Percentiles rank a stretch among this genome's conserved stretches.
These are phyloP conservation scores for Ectemnius lituratus DNA, from an alignment of 2,888 invertebrate genomes.

Conservation along the genomic window DNA sequence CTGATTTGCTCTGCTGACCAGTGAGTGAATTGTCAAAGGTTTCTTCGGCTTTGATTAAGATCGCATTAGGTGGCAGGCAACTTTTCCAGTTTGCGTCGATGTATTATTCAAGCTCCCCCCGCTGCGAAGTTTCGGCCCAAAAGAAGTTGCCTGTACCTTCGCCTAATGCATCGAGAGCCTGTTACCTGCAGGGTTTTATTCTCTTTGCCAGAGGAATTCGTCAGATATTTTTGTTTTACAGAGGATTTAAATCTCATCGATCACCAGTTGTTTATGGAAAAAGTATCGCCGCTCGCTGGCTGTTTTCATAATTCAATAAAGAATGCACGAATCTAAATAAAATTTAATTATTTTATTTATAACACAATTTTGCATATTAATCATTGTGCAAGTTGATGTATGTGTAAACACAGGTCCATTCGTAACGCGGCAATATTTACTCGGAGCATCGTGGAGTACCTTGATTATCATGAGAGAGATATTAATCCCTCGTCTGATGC, in stretches of 20 bases:
- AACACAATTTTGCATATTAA: too few relatives aligned
- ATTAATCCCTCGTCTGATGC: too few relatives aligned
- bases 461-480: too few relatives aligned
- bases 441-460: too few relatives aligned
- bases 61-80: constrained; percentile 1
- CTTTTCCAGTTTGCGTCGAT: constrained; percentile 11
- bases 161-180: constrained; percentile 21
- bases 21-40: neutral
- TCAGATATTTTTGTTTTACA: constrained; percentile 15
- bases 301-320: constrained; percentile 8
- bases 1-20: neutral
- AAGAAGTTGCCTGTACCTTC: constrained; percentile 17
- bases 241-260: too few relatives aligned
- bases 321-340: neutral
- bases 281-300: too few relatives aligned
- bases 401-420: too few relatives aligned
- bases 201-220: constrained; percentile 24
- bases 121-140: neutral
- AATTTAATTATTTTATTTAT: too few relatives aligned
- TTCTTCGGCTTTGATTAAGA: neutral
- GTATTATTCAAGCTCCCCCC: constrained; percentile 13
- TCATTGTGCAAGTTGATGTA: too few relatives aligned
- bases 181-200: constrained; percentile 15
- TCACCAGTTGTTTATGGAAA: too few relatives aligned
- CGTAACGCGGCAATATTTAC: too few relatives aligned